A percentile compares a stretch with the other conserved stretches of the same genome.
Evolutionary conservation across 64 coral and sea anemone genomes (phyloP).

Genomic region (Pocillopora verrucosa): DNA sequence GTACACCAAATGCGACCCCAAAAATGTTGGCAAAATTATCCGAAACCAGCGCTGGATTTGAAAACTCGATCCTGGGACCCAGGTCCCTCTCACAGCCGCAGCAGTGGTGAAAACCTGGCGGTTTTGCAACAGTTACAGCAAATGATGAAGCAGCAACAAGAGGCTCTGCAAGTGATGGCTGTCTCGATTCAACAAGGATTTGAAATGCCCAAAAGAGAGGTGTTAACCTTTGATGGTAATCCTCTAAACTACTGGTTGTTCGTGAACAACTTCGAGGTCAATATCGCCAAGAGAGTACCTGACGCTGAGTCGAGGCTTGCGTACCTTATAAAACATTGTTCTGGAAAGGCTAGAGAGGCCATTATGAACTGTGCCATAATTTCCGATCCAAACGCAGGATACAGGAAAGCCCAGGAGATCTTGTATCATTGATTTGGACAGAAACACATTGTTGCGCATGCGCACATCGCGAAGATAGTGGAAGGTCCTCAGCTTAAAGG

Average conservation of each 20-base stretch:
- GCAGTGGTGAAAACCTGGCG: background rate
- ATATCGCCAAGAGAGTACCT: background rate
- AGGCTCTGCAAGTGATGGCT: background rate
- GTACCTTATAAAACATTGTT: conserved; percentile 33
- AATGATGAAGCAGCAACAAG: background rate
- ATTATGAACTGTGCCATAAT: too few relatives aligned
- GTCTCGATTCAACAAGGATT: conserved; percentile 1
- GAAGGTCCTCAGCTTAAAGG: conserved; percentile 11
- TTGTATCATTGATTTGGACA: conserved; percentile 32
- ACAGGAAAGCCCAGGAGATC: background rate
- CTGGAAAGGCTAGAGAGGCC: conserved; percentile 17
- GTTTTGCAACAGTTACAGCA: background rate
- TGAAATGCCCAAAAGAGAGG: background rate
- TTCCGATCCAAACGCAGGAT: too few relatives aligned
- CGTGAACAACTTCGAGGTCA: conserved; percentile 31
- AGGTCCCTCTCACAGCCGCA: background rate
- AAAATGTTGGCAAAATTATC: background rate
- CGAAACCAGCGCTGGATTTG: background rate
- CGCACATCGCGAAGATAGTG: background rate
- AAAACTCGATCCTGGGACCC: background rate
- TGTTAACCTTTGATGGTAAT: conserved; percentile 35
- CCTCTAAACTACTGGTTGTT: conserved; percentile 45
- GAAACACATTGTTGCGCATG: conserved; percentile 11
- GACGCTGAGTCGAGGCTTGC: background rate
- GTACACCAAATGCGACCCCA: background rate